These are phyloP conservation scores for Cryptoblepharus egeriae DNA, from an alignment of 2,797 vertebrate genomes.

Conservation along the genomic window DNA sequence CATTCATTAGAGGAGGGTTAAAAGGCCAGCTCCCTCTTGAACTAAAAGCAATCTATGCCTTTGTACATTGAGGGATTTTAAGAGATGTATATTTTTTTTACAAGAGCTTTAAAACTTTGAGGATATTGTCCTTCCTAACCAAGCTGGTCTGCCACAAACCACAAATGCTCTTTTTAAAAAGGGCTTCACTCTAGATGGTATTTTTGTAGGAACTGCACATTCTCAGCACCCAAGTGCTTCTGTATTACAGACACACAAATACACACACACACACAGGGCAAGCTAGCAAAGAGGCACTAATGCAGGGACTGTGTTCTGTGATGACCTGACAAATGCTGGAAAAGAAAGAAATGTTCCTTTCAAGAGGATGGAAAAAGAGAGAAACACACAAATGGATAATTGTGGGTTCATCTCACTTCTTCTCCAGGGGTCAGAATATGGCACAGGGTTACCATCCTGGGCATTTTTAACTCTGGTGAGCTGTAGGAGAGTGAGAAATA, in stretches of 20 bases:
- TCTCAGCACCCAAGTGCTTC: background rate
- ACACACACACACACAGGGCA: too few relatives aligned
- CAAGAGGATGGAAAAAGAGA: too few relatives aligned
- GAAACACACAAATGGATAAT: too few relatives aligned
- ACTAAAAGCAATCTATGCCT: constrained; percentile 20
- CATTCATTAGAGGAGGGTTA: constrained; percentile 10
- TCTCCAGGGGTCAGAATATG: too few relatives aligned
- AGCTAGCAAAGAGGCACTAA: fast-evolving
- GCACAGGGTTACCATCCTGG: too few relatives aligned
- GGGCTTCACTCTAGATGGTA: background rate
- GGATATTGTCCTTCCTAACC: background rate
- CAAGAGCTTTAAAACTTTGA: background rate
- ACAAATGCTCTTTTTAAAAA: background rate
- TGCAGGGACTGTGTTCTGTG: fast-evolving
- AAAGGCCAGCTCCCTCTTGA: constrained; percentile 10
- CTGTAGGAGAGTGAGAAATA: too few relatives aligned
- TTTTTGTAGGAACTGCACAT: background rate
- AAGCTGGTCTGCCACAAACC: fast-evolving
- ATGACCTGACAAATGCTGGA: background rate
- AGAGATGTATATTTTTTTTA: background rate
- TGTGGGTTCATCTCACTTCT: too few relatives aligned
- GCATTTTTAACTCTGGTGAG: too few relatives aligned
- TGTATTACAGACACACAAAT: too few relatives aligned
- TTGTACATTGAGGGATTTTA: background rate
- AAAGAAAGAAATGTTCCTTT: background rate